Evolutionary conservation across 2,797 vertebrate genomes (phyloP), one percentile per base, ranked within the genome.

Genomic region (Anas bernieri): DNA sequence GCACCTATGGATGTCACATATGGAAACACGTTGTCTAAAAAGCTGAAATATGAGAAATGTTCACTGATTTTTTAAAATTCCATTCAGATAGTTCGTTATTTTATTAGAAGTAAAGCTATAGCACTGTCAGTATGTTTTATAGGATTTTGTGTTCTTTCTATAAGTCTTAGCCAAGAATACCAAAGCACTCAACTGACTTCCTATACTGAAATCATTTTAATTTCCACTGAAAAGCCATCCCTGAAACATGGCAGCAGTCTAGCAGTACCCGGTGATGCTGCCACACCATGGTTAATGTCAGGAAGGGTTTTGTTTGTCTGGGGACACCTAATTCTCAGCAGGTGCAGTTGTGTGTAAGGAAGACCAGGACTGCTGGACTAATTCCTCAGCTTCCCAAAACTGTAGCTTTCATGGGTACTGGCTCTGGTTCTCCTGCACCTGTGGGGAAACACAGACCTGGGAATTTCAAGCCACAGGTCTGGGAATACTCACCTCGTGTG

Each of bases 161-260:
- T 58, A 84, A 86, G 67, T 37, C 58, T 90, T 84, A 92, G 52
- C 12, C 73, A 80, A 62, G 52, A 84, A 70, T 21, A 84, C 28
- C 17, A 59, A 76, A 76, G 59, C n/a, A 76, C 77, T 91, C 83
- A 83, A 54, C 21, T 79, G 7, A 56, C 74, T 75, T 89, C 70
- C 59, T 58, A 20, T 64, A 87, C 45, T 31, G 10, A 86, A 90
- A 66, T 84, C 16, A 75, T 35, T 66, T 62, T 23, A 64, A 7
- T 61, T 83, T 50, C 41, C 67, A 10, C 20, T 22, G 43, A 72
- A 83, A 83, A 41, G 64, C 55, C 84, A 56, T 52, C 72, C 52
- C 73, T 2, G 4, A 37, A 85, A 58, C 12, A 52, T 21, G 46
- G 80, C 78, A 87, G 68, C 64, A 63, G 33, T 23, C 35, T 91